Evolutionary conservation across 2,888 invertebrate species (phyloP).

Genomic region (Lamellibrachia columna): DNA sequence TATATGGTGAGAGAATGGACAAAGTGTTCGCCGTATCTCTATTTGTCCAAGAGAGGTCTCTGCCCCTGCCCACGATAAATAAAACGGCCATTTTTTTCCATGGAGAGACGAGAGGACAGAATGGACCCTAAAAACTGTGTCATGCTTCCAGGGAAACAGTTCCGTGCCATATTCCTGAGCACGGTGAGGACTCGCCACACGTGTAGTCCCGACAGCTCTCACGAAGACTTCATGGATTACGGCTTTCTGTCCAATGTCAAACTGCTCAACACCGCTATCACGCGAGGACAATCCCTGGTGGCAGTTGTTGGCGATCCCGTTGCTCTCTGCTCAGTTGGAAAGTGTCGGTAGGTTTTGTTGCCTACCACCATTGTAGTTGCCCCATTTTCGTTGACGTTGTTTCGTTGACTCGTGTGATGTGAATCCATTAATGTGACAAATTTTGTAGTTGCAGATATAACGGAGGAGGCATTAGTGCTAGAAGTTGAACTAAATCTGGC

Average conservation of each 20-base stretch:
- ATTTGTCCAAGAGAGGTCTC: too few relatives aligned
- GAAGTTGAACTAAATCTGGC: too few relatives aligned
- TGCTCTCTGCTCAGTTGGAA: constrained; percentile 81
- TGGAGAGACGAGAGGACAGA: too few relatives aligned
- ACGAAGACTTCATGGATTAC: constrained; percentile 72
- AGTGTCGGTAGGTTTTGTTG: constrained; percentile 71
- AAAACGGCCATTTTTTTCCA: too few relatives aligned
- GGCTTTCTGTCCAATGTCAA: constrained; percentile 85
- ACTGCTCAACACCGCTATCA: constrained; percentile 84
- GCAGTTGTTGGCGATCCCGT: constrained; percentile 87
- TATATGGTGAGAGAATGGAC: too few relatives aligned
- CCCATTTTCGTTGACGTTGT: too few relatives aligned
- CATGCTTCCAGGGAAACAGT: constrained; percentile 76
- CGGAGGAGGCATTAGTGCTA: too few relatives aligned
- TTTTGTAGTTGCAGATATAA: too few relatives aligned
- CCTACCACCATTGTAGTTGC: background rate
- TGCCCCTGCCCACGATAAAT: too few relatives aligned
- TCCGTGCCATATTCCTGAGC: constrained; percentile 82
- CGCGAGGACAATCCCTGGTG: constrained; percentile 82
- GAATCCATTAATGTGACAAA: too few relatives aligned
- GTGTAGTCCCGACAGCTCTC: constrained; percentile 69
- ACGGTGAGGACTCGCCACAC: constrained; percentile 81
- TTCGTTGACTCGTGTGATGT: too few relatives aligned
- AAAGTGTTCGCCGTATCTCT: too few relatives aligned
- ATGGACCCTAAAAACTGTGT: background rate